Percentiles rank a stretch among this genome's conserved stretches.
phyloP scores from a whole-genome alignment of 2,113 vertebrate genomes.

The Tychaedon coryphoeus region DNA sequence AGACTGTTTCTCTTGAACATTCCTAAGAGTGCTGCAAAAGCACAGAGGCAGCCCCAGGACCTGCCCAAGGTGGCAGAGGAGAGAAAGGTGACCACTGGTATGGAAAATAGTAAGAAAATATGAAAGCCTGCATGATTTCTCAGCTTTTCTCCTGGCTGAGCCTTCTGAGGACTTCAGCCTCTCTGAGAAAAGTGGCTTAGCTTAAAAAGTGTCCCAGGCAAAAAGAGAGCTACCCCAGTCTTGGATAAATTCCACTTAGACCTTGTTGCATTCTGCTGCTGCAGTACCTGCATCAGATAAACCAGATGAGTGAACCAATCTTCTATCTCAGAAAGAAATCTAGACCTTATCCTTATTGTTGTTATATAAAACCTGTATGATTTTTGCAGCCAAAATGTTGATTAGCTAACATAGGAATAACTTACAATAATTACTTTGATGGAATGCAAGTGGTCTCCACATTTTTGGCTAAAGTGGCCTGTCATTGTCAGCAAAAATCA shows the following conservation, averaged over 20 bases:
- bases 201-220: not conserved
- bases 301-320: not conserved
- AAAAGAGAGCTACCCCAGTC: not conserved
- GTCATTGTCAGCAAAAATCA: not conserved
- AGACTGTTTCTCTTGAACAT: not conserved
- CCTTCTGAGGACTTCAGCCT: not conserved
- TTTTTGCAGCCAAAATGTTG: not conserved
- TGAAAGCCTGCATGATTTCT: not conserved
- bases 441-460: fast-evolving
- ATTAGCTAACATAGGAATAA: not conserved
- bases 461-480: not conserved
- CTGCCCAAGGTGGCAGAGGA: not conserved
- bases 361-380: not conserved
- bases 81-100: not conserved
- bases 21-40: not conserved
- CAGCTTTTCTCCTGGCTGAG: not conserved
- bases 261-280: not conserved
- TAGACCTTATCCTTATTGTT: fast-evolving
- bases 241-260: not conserved
- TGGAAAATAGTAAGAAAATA: fast-evolving
- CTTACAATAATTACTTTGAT: not conserved
- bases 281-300: not conserved
- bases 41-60: not conserved
- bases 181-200: fast-evolving
- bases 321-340: not conserved